Conservation (phyloP, 1,140 invertebrate species). For the Polypedilum pembai region DNA sequence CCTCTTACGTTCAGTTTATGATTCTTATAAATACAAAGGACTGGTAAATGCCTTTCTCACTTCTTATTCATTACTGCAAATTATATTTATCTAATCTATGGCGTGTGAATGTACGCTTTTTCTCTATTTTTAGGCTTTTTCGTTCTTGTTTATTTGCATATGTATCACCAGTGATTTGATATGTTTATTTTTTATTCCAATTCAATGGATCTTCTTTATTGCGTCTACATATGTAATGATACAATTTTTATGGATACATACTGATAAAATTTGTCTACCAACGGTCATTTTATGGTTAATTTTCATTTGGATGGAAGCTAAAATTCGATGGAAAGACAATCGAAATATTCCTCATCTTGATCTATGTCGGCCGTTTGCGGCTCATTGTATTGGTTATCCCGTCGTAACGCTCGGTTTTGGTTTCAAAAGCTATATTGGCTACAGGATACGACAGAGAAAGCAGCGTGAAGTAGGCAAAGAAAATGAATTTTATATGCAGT, state of each 20-base stretch:
- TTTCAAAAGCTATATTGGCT: constrained; percentile 90
- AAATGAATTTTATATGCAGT: constrained; percentile 91
- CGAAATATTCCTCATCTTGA: constrained; percentile 86
- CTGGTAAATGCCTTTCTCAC: constrained; percentile 64
- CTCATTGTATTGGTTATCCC: constrained; percentile 97
- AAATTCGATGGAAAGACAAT: constrained; percentile 76
- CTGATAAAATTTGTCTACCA: constrained; percentile 87
- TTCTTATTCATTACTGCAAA: constrained; percentile 30
- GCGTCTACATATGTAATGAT: constrained; percentile 99
- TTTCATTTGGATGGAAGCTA: constrained; percentile 92
- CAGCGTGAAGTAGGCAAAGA: constrained; percentile 90
- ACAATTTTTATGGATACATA: constrained; percentile 87
- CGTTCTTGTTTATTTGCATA: constrained; percentile 96
- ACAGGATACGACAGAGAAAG: constrained; percentile 82
- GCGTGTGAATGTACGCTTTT: not conserved
- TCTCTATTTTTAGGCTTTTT: constrained; percentile 70
- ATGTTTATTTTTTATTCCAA: constrained; percentile 98
- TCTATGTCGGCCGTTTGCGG: constrained; percentile 94
- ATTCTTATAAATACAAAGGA: constrained; percentile 98
- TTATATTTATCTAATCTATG: no score
- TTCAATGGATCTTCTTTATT: constrained; percentile 96
- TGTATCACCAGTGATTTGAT: constrained; percentile 97
- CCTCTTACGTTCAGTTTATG: constrained; percentile 89
- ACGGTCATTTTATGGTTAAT: constrained; percentile 91
- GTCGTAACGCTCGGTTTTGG: constrained; percentile 95